These are phyloP conservation scores for Temnothorax unifasciatus DNA, from an alignment of 2,888 invertebrate species.

Conservation along the genomic window DNA sequence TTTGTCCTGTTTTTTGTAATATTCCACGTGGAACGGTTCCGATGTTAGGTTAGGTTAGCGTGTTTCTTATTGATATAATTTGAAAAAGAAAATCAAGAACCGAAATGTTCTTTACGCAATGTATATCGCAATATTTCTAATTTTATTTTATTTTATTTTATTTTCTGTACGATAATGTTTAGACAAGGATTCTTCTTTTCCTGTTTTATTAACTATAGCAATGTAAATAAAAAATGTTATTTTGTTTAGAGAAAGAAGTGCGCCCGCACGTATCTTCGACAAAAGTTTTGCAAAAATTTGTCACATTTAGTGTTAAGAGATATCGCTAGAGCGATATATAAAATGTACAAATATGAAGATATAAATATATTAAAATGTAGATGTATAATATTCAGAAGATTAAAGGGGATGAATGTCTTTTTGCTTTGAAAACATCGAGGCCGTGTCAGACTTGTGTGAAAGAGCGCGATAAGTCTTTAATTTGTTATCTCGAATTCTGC, in stretches of 20 bases:
- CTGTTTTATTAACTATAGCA: background rate
- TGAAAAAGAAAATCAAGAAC: background rate
- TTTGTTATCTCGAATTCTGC: background rate
- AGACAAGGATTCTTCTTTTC: background rate
- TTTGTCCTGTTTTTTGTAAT: conserved; percentile 16
- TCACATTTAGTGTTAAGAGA: background rate
- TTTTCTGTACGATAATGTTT: background rate
- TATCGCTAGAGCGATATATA: background rate
- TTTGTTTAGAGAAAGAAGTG: background rate
- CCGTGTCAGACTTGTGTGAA: conserved; percentile 29
- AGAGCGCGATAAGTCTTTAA: conserved; percentile 66
- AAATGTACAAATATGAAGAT: background rate
- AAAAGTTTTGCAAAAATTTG: background rate
- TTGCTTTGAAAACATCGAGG: conserved; percentile 11
- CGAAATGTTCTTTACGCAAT: too few relatives aligned
- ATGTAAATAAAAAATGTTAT: background rate
- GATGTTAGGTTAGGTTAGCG: background rate
- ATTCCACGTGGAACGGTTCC: background rate
- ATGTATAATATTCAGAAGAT: background rate
- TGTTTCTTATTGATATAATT: background rate
- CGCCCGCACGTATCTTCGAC: background rate
- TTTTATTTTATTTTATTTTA: background rate
- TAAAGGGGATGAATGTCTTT: conserved; percentile 34
- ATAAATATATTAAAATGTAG: background rate
- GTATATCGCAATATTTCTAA: background rate